Conservation (phyloP, 2,888 invertebrate genomes). For the Ectropis crepuscularia region DNA sequence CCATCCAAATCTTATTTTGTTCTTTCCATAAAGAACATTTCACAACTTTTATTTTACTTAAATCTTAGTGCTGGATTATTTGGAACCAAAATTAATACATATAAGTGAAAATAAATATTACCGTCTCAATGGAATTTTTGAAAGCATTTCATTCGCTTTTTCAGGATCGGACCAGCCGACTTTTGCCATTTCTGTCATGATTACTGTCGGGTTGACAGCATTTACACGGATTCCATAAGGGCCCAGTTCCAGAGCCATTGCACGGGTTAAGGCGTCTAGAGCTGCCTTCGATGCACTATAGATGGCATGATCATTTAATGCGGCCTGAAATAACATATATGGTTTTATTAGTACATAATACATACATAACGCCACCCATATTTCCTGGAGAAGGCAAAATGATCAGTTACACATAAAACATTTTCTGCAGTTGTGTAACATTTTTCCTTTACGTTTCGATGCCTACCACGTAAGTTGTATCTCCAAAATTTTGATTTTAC, state of each 20-base stretch:
- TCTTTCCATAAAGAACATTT: neutral
- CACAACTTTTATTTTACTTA: too few relatives aligned
- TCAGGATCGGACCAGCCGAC: slow-evolving; percentile 94
- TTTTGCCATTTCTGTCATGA: slow-evolving; percentile 95
- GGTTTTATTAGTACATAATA: neutral
- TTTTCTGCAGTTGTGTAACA: too few relatives aligned
- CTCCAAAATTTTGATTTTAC: too few relatives aligned
- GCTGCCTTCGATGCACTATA: slow-evolving; percentile 96
- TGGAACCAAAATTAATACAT: too few relatives aligned
- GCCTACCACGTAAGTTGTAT: too few relatives aligned
- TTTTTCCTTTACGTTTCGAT: too few relatives aligned
- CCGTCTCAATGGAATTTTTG: slow-evolving; percentile 94
- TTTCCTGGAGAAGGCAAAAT: too few relatives aligned
- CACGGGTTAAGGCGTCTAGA: slow-evolving; percentile 92
- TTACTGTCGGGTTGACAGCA: slow-evolving; percentile 96
- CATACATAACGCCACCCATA: too few relatives aligned
- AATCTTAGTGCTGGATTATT: too few relatives aligned
- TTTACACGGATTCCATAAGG: slow-evolving; percentile 94
- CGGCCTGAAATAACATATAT: slow-evolving; percentile 75
- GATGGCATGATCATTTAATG: slow-evolving; percentile 90
- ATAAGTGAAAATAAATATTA: slow-evolving; percentile 55
- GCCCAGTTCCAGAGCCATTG: slow-evolving; percentile 95
- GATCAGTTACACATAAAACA: too few relatives aligned
- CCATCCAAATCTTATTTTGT: neutral
- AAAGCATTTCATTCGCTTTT: slow-evolving; percentile 89